Evolutionary conservation across 30 jellyfish, hydroid and myxozoan species (phyloP), one percentile per base, ranked within the genome.

Genomic region (Hydractinia echinata): DNA sequence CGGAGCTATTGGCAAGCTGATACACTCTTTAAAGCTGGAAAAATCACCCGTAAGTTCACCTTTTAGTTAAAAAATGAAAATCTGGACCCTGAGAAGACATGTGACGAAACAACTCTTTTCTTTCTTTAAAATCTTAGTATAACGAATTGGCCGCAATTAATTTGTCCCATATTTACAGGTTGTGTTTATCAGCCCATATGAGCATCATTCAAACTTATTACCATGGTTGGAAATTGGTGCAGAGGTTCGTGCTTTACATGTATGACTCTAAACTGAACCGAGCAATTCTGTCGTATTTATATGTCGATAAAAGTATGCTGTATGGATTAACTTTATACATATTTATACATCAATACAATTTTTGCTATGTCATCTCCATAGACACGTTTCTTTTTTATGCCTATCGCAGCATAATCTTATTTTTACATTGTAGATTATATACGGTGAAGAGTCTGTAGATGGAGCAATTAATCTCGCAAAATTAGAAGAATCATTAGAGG

Each of bases 221-320:
- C 94, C 97, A 14, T 90, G 97, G 97, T 82, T 79, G 16, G 97
- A 90, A 70, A 81, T 85, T 9, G 97, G 95, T 8, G 88, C 92
- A 6, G 96, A 89, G 96, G 96, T 89, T 6, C 4, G 44, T 30
- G 44, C 2, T 30, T 30, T 30, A 30, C 2, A 30, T 30, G 44
- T 30, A 30, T 30, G 44, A 30, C 44, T 30, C 2, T 30, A 30
- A 30, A 30, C 44, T 30, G 44, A 30, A 30, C 44, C 44, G 44
- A 30, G 44, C 2, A 30, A 30, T 30, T 30, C 44, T 30, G 44
- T 30, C 44, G 44, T 30, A 30, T 30, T 30, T 30, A 30, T 30
- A 30, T 30, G 2, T 30, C 44, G 44, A 30, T 30, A 30, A 30
- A 30, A 30, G 44, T 30, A 30, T 30, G 44, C 44, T 30, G 44